Percentiles rank a stretch among this genome's conserved stretches.
These are phyloP conservation scores for Acanthis flammea DNA, from an alignment of 2,797 vertebrate species.

Conservation along the genomic window DNA sequence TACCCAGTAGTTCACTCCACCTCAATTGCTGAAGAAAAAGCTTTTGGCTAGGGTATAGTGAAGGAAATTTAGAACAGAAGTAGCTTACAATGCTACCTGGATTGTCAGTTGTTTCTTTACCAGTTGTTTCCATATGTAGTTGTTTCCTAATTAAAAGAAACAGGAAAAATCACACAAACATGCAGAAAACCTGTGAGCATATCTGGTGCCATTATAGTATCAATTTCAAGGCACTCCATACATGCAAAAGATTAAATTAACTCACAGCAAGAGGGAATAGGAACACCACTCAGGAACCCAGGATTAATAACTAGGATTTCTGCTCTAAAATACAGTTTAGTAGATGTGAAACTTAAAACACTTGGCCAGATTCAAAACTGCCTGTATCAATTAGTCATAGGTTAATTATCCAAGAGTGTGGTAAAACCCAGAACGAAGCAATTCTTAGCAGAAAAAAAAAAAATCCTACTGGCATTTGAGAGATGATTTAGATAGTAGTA, in stretches of 20 bases:
- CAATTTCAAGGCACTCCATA: background rate
- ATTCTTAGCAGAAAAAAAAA: background rate
- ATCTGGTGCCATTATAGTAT: background rate
- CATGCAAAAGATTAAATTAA: background rate
- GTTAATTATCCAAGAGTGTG: background rate
- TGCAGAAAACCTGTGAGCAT: background rate
- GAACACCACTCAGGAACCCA: background rate
- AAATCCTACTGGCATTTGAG: background rate
- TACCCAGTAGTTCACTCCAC: background rate
- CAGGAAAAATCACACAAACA: background rate
- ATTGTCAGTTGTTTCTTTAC: conserved; percentile 80
- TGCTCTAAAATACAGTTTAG: background rate
- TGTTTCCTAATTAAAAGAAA: conserved; percentile 67
- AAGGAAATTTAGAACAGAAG: background rate
- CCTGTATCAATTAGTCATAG: background rate
- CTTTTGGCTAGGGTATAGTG: background rate
- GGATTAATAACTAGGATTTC: background rate
- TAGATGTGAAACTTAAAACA: background rate
- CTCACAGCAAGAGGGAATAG: background rate
- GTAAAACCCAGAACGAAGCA: background rate
- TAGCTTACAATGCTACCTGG: conserved; percentile 79
- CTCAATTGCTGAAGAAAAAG: background rate
- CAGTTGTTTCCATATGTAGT: conserved; percentile 77
- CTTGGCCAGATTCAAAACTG: background rate
- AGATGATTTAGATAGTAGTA: background rate